These are phyloP conservation scores for Drosophila pachea DNA, from an alignment of 1,140 invertebrate genomes.

Conservation along the genomic window DNA sequence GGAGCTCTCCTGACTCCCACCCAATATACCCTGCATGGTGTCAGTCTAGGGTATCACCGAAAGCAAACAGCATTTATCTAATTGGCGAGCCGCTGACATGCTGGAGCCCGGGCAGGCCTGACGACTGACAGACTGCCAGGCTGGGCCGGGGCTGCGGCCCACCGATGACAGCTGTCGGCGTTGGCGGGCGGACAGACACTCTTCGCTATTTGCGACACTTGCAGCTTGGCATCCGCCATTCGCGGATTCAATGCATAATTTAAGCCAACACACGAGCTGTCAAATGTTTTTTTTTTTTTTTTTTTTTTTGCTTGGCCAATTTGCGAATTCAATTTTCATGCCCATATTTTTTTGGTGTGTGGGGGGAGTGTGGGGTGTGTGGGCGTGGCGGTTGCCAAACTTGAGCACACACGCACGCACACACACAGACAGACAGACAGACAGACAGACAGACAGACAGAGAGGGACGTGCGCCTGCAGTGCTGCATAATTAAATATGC, in stretches of 20 bases:
- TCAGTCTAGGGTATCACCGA: too few relatives aligned
- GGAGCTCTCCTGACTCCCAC: too few relatives aligned
- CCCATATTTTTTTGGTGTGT: conserved; percentile 8
- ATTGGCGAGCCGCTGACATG: too few relatives aligned
- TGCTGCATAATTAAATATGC: conserved; percentile 9
- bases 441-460: too few relatives aligned
- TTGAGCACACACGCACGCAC: conserved; percentile 12
- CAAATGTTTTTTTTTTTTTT: conserved; percentile 3
- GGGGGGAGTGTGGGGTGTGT: conserved; percentile 12
- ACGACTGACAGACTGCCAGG: background rate
- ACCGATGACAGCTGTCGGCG: conserved; percentile 13
- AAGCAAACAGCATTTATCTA: too few relatives aligned
- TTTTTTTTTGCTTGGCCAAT: conserved; percentile 24
- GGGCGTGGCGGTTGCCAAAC: conserved; percentile 34
- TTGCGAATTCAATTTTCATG: conserved; percentile 39
- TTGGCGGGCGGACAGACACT: conserved; percentile 10
- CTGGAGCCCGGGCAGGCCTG: conserved; percentile 27
- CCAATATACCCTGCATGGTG: too few relatives aligned
- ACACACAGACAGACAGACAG: too few relatives aligned
- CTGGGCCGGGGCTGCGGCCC: background rate
- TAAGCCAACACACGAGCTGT: conserved; percentile 28
- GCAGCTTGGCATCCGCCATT: conserved; percentile 14
- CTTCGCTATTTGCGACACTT: conserved; percentile 35
- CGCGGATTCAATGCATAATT: conserved; percentile 33
- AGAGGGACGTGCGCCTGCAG: background rate